Evolutionary conservation across 2,888 invertebrate species (phyloP), one percentile per base, ranked within the genome.

Genomic region (Theodoxus fluviatilis): DNA sequence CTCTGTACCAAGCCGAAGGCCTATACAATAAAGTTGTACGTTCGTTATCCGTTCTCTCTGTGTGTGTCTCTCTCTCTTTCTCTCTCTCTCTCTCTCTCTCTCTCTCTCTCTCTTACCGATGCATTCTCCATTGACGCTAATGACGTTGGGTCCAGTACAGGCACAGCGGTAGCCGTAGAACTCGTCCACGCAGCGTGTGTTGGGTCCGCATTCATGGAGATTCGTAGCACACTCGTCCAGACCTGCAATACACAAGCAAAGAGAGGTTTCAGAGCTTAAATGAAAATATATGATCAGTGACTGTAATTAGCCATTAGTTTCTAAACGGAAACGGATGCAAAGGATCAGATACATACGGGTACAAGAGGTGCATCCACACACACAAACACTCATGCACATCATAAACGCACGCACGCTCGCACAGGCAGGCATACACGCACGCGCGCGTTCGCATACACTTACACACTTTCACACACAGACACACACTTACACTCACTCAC

Each of bases 111-210:
- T n/a, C n/a, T n/a, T n/a, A n/a, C n/a, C n/a, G n/a, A n/a, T n/a
- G n/a, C n/a, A n/a, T n/a, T n/a, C n/a, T n/a, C n/a, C n/a, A n/a
- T n/a, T n/a, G n/a, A n/a, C n/a, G n/a, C n/a, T n/a, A n/a, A n/a
- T n/a, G n/a, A n/a, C n/a, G n/a, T n/a, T n/a, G n/a, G n/a, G n/a
- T 3, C 47, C 28, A 83, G 93, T 92, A 84, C 97, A 97, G 49
- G 93, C 91, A 85, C 97, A 97, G 84, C 94, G 94, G 85, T 92
- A 97, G 80, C 93, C 92, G 68, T 95, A 95, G n/a, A 92, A 91
- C 0, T 93, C 94, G 85, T 97, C 96, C 73, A 95, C 92, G 84
- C 97, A 97, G 49, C 92, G 92, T 0, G 96, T 95, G 84, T 94
- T 93, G 1, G 90, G 80, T 35, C 93, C 93, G 85, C 97, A 97